Evolutionary conservation across 1,140 invertebrate species (phyloP).

Genomic region (Cryptotermes secundus): DNA sequence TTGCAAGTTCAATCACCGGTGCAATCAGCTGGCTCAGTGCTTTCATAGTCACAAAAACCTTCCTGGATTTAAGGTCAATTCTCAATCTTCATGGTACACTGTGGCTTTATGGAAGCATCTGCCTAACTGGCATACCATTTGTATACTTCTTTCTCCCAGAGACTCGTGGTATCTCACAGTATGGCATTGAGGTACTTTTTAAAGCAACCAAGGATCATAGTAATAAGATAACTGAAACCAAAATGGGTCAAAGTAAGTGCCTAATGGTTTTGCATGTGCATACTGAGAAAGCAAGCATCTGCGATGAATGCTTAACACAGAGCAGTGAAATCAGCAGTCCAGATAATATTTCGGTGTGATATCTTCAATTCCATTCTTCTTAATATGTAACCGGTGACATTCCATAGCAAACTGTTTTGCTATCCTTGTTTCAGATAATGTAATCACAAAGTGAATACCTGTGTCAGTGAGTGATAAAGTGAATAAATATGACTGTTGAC

Average conservation of each 20-base stretch:
- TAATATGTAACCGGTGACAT: not conserved
- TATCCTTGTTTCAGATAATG: not conserved
- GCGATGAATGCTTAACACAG: not conserved
- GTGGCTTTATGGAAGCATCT: conserved; percentile 35
- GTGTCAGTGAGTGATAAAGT: too few relatives aligned
- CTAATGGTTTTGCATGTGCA: not conserved
- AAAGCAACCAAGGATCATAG: not conserved
- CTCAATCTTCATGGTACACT: conserved; percentile 32
- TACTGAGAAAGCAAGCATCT: not conserved
- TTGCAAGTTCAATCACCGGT: conserved; percentile 34
- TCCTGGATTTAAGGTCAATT: conserved; percentile 25
- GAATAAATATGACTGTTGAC: too few relatives aligned
- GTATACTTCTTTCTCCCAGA: conserved; percentile 33
- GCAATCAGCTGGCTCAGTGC: conserved; percentile 35
- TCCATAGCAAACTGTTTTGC: not conserved
- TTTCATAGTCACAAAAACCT: conserved; percentile 37
- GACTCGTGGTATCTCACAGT: conserved; percentile 35
- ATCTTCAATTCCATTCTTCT: not conserved
- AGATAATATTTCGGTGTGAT: conserved; percentile 11
- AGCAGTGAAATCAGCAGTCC: not conserved
- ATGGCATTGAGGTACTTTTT: conserved; percentile 35
- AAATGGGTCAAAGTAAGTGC: not conserved
- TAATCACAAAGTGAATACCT: too few relatives aligned
- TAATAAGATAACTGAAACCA: not conserved
- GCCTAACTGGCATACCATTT: conserved; percentile 33